Evolutionary conservation across 35 echinoderm and acorn worm genomes (phyloP), one percentile per base, ranked within the genome.

Genomic region (Heliocidaris erythrogramma): DNA sequence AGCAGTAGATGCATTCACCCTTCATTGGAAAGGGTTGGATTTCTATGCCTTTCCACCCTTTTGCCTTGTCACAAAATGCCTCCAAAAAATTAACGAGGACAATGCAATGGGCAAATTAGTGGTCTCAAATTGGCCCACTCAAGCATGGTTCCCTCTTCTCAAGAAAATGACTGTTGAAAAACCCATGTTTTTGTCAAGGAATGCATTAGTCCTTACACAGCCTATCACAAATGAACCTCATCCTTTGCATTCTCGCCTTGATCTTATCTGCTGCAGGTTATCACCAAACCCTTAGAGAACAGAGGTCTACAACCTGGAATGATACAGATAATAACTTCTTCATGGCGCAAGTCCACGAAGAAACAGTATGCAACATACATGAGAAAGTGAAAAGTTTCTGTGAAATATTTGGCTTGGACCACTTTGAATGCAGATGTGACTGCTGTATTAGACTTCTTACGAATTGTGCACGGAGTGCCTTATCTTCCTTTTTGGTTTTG

Each of bases 61-160:
- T n/a, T n/a, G n/a, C n/a, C n/a, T n/a, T n/a, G n/a, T n/a, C n/a
- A n/a, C n/a, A n/a, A n/a, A n/a, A n/a, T n/a, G n/a, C n/a, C n/a
- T n/a, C n/a, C n/a, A n/a, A n/a, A n/a, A n/a, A n/a, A 21, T 94
- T 94, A 14, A 18, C 59, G 13, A 87, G 13, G 93, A 94, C 32
- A 90, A 94, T 7, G 94, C 92, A 69, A 94, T 32, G 49, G 96
- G 93, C n/a, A 69, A 94, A 31, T 35, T 95, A 32, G 86, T 94
- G 24, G 94, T 97, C 42, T 94, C 96, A 71, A 91, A 94, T 12
- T 97, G 96, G 96, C 59, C 94, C 18, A 95, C 91, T 49, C 96
- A 95, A 92, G 31, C 59, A 48, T 97, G 96, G 94, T 97, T 95
- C 32, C 65, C 92, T 12, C 30, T 85, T n/a, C 49, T 97, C 17